These are phyloP conservation scores for Lichenostomus cassidix DNA, from an alignment of 2,113 vertebrate species.

Conservation along the genomic window DNA sequence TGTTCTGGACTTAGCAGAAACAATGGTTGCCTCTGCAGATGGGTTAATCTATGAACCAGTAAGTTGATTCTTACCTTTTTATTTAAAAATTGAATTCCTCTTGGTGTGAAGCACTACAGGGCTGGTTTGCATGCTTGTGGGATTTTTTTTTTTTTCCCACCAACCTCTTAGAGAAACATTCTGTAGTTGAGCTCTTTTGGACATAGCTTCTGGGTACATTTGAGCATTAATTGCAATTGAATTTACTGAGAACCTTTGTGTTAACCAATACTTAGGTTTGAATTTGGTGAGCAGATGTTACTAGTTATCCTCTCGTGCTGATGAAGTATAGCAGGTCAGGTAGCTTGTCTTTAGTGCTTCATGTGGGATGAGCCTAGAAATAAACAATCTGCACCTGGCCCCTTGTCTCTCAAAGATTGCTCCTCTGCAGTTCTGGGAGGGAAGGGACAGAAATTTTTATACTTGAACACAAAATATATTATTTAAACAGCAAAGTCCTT, in stretches of 20 bases:
- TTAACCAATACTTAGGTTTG: background rate
- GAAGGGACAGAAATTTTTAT: background rate
- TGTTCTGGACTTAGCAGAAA: constrained; percentile 95
- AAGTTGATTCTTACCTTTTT: constrained; percentile 65
- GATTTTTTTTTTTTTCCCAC: background rate
- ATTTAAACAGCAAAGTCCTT: background rate
- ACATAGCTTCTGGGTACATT: background rate
- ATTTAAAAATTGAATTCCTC: background rate
- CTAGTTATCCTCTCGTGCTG: background rate
- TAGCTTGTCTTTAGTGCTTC: background rate
- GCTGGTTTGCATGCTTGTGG: background rate
- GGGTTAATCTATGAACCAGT: constrained; percentile 93
- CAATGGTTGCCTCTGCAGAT: constrained; percentile 92
- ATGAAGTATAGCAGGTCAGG: background rate
- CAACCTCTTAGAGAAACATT: background rate
- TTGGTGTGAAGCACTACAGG: background rate
- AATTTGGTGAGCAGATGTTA: background rate
- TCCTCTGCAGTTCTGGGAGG: background rate
- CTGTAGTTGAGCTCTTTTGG: background rate
- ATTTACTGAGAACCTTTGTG: background rate
- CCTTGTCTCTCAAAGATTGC: background rate
- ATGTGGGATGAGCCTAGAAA: background rate
- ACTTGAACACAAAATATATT: background rate
- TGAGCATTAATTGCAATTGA: background rate
- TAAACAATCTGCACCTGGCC: background rate